Conservation (phyloP, 2,888 invertebrate genomes). For the Copidosoma aretas region DNA sequence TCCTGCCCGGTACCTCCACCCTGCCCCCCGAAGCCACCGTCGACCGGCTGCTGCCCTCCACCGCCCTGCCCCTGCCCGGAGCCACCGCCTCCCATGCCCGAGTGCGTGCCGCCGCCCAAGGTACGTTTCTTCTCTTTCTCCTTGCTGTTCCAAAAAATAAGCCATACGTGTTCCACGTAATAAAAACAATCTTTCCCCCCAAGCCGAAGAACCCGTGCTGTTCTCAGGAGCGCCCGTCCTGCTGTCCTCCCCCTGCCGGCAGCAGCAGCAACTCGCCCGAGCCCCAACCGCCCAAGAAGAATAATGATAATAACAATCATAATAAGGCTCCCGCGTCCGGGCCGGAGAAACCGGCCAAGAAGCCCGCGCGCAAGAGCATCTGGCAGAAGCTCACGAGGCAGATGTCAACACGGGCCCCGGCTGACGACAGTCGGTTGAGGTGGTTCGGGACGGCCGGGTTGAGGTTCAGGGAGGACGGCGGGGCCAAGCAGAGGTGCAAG, state of each 20-base stretch:
- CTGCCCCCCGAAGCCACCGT: constrained; percentile 37
- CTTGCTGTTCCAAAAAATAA: too few relatives aligned
- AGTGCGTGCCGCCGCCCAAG: constrained; percentile 15
- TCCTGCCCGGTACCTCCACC: constrained; percentile 16
- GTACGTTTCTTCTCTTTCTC: background rate
- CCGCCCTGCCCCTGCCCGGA: constrained; percentile 9
- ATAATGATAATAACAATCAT: too few relatives aligned
- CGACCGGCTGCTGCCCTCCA: constrained; percentile 6
- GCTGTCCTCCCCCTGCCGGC: too few relatives aligned
- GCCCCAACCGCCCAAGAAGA: too few relatives aligned
- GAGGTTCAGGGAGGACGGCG: background rate
- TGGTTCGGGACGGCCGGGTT: background rate
- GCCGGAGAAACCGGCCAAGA: constrained; percentile 3
- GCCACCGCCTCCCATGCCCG: constrained; percentile 9
- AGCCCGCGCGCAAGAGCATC: background rate
- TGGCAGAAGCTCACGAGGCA: constrained; percentile 18
- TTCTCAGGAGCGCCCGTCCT: too few relatives aligned
- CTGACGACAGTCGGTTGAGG: background rate
- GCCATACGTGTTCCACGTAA: too few relatives aligned
- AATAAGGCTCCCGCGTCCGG: too few relatives aligned
- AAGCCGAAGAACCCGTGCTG: background rate
- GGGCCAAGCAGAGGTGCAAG: constrained; percentile 1
- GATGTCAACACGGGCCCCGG: constrained; percentile 12
- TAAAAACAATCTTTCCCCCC: too few relatives aligned
- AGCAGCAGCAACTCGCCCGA: too few relatives aligned